phyloP scores from a whole-genome alignment of 2,113 vertebrate genomes.

The Anguilla rostrata region DNA sequence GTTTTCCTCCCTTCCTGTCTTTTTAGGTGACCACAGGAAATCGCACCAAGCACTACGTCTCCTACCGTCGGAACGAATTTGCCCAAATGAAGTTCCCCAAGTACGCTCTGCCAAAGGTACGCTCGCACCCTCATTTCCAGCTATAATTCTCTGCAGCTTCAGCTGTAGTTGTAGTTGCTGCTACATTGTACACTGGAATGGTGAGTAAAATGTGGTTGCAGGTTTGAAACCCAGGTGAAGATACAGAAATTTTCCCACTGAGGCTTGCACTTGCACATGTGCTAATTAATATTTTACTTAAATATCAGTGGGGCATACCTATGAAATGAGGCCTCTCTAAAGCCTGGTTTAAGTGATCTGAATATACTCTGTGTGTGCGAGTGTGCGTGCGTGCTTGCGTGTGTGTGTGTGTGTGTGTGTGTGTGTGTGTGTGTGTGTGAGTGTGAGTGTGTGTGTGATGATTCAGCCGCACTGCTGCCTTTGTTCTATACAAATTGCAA shows the following conservation, averaged over 20 bases:
- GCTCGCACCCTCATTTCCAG: conserved; percentile 2
- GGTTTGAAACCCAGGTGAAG: not conserved
- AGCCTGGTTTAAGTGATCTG: not conserved
- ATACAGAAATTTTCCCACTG: not conserved
- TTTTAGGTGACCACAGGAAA: conserved; percentile 82
- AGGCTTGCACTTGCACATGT: not conserved
- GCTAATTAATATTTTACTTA: not conserved
- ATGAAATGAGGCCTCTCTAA: not conserved
- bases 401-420: too few species aligned
- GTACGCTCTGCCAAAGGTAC: conserved; percentile 89
- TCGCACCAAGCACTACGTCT: conserved; percentile 86
- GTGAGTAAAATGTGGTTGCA: not conserved
- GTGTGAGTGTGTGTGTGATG: too few species aligned
- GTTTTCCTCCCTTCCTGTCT: not conserved
- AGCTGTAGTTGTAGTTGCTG: not conserved
- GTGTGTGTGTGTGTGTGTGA: too few species aligned
- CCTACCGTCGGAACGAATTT: conserved; percentile 81
- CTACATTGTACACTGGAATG: not conserved
- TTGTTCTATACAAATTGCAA: too few species aligned
- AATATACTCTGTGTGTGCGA: too few species aligned
- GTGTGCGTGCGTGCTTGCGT: too few species aligned
- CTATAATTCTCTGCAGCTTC: too few species aligned
- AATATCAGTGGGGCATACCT: not conserved
- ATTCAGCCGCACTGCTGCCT: too few species aligned
- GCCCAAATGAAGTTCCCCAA: conserved; percentile 93